These are phyloP conservation scores for Cremastinae sp. DNA, from an alignment of 2,888 invertebrate genomes.

Conservation along the genomic window DNA sequence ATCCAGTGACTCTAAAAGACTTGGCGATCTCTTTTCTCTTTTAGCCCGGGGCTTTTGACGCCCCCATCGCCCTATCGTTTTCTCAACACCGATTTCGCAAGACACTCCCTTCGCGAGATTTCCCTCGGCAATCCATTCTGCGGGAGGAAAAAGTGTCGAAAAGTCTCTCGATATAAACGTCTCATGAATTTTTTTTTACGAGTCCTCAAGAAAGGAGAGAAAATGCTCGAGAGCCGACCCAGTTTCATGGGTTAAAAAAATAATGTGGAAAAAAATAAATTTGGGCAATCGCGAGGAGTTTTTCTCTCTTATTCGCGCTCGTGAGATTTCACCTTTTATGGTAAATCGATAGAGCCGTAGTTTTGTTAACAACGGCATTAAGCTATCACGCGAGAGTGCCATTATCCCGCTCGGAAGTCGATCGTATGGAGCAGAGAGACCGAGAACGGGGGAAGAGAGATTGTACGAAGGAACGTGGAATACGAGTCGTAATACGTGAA, in stretches of 20 bases:
- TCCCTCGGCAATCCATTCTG: constrained; percentile 62
- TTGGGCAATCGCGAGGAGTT: not conserved
- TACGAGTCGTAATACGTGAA: constrained; percentile 44
- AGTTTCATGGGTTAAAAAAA: too few relatives aligned
- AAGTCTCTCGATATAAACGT: constrained; percentile 32
- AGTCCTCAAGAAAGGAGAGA: not conserved
- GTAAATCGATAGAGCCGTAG: constrained; percentile 74
- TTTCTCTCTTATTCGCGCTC: constrained; percentile 10
- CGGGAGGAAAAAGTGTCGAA: constrained; percentile 42
- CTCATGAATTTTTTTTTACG: not conserved
- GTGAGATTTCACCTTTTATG: constrained; percentile 70
- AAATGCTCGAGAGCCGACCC: not conserved
- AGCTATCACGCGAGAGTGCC: constrained; percentile 75
- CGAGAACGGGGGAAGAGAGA: constrained; percentile 32
- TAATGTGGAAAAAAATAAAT: too few relatives aligned
- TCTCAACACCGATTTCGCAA: constrained; percentile 64
- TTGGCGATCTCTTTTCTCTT: constrained; percentile 9
- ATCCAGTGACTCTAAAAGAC: not conserved
- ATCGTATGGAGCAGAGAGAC: constrained; percentile 68
- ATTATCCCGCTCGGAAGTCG: constrained; percentile 66
- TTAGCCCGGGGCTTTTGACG: constrained; percentile 27
- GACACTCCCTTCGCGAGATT: constrained; percentile 49
- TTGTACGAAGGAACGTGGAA: constrained; percentile 40
- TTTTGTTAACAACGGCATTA: constrained; percentile 76
- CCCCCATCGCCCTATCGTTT: constrained; percentile 63